phyloP scores from a whole-genome alignment of 2,113 vertebrate genomes.

The Grallaria varia region DNA sequence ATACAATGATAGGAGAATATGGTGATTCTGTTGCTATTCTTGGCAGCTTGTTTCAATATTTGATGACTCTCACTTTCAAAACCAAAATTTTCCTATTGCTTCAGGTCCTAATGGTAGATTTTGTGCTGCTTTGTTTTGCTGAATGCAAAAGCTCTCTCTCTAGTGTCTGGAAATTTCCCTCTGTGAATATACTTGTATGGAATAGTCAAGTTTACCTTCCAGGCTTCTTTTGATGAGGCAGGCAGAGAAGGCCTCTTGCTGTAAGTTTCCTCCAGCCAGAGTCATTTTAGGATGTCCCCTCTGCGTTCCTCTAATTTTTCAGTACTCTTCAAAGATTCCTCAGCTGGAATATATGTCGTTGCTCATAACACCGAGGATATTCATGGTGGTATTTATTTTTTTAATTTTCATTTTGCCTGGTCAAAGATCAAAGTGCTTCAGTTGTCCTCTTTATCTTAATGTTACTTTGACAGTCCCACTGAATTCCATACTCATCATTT shows the following conservation, averaged over 20 bases:
- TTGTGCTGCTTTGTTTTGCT: constrained; percentile 11
- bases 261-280: not conserved
- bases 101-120: constrained; percentile 7
- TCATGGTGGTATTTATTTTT: not conserved
- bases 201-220: constrained; percentile 18
- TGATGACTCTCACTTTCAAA: not conserved
- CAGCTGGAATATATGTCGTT: not conserved
- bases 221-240: constrained; percentile 41
- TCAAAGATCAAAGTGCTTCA: not conserved
- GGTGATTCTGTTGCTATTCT: not conserved
- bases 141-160: constrained; percentile 38
- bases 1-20: not conserved
- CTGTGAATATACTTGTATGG: not conserved
- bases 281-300: not conserved
- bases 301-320: not conserved
- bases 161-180: constrained; percentile 21
- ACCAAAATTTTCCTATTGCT: constrained; percentile 22
- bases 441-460: not conserved
- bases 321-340: not conserved
- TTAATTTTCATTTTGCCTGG: not conserved
- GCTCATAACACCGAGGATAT: not conserved
- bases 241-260: not conserved
- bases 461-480: not conserved
- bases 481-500: not conserved
- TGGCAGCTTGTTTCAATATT: not conserved